Conservation (phyloP, 2,113 vertebrate genomes). For the Acrocephalus kingi region DNA sequence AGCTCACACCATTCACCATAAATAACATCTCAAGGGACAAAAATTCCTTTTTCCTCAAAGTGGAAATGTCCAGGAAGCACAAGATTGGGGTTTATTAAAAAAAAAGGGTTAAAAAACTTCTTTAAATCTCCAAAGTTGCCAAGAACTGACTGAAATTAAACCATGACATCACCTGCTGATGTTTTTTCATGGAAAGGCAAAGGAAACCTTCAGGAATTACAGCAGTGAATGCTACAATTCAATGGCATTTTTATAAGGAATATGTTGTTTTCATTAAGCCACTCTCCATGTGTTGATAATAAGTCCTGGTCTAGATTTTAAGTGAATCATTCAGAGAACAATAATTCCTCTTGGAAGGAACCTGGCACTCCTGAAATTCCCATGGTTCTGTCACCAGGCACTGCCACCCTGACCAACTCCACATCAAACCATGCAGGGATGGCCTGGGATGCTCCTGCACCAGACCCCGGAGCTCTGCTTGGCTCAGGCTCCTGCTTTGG, state of each 20-base stretch:
- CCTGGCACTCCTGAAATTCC: background rate
- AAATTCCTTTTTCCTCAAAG: background rate
- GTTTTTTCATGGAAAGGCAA: background rate
- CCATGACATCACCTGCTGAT: background rate
- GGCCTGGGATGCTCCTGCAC: background rate
- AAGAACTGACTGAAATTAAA: background rate
- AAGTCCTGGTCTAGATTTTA: background rate
- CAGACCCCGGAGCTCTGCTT: background rate
- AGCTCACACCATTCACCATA: background rate
- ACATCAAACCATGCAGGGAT: rapidly evolving
- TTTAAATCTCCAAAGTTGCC: background rate
- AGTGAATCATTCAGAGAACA: background rate
- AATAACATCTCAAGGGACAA: background rate
- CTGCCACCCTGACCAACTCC: background rate
- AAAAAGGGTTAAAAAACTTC: background rate
- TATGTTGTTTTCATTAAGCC: background rate
- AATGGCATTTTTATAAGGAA: background rate
- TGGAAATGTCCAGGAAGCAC: background rate
- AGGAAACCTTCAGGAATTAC: background rate
- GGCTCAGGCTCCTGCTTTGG: background rate
- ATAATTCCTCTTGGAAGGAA: background rate
- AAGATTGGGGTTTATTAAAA: background rate
- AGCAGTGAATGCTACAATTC: background rate
- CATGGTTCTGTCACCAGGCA: background rate
- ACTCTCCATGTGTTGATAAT: background rate